Evolutionary conservation across 2,797 vertebrate genomes (phyloP).

Genomic region (Galaxias olidus): DNA sequence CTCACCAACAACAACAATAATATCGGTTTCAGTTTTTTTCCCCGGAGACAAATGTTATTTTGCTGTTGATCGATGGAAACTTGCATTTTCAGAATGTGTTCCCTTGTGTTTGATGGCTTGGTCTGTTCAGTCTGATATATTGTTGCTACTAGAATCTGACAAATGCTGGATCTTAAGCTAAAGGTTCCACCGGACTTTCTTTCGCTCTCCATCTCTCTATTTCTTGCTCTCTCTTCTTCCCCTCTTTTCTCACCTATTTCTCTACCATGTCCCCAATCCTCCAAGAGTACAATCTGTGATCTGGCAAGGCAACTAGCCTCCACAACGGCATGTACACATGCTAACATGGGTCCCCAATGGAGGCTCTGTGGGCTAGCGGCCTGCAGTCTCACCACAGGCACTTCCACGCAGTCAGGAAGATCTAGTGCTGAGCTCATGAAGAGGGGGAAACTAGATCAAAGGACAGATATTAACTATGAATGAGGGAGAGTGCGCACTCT

Average conservation of each 20-base stretch:
- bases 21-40: too few relatives aligned
- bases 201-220: neutral
- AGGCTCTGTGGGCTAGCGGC: constrained; percentile 51
- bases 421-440: constrained; percentile 5
- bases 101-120: too few relatives aligned
- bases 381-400: constrained; percentile 70
- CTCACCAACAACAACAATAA: too few relatives aligned
- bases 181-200: too few relatives aligned
- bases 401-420: constrained; percentile 66
- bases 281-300: constrained; percentile 42
- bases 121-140: too few relatives aligned
- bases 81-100: too few relatives aligned
- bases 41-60: too few relatives aligned
- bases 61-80: too few relatives aligned
- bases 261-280: neutral
- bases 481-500: neutral
- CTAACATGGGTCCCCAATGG: constrained; percentile 51
- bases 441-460: constrained; percentile 11
- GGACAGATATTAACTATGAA: constrained; percentile 35
- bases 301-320: constrained; percentile 54
- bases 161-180: neutral
- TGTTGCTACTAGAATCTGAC: too few relatives aligned
- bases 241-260: neutral
- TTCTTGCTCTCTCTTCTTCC: constrained; percentile 2
- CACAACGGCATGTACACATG: constrained; percentile 77